Conservation (phyloP, 2,888 invertebrate genomes). For the Drosophila trichaetosa region DNA sequence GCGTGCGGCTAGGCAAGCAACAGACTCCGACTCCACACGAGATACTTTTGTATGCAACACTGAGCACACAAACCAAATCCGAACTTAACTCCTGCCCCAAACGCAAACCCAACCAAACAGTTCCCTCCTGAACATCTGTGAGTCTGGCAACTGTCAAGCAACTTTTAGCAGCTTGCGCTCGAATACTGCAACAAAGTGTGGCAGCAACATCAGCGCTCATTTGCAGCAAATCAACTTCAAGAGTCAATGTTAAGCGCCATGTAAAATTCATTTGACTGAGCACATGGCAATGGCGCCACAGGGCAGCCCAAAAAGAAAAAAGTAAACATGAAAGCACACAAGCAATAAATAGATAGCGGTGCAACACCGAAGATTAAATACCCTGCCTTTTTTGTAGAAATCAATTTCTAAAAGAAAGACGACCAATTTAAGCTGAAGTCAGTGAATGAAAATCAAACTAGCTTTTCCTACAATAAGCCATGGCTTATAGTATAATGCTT, state of each 20-base stretch:
- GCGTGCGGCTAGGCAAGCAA: conserved; percentile 64
- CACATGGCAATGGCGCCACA: conserved; percentile 43
- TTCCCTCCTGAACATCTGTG: conserved; percentile 19
- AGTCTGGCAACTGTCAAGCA: conserved; percentile 44
- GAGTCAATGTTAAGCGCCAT: conserved; percentile 65
- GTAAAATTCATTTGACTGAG: conserved; percentile 73
- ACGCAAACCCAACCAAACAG: not conserved
- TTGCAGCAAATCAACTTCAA: conserved; percentile 73
- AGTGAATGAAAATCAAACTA: not conserved
- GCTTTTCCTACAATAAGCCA: not conserved
- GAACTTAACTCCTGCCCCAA: conserved; percentile 23
- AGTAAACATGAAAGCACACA: conserved; percentile 2
- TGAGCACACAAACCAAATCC: conserved; percentile 61
- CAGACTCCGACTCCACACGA: conserved; percentile 54
- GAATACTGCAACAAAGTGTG: conserved; percentile 29
- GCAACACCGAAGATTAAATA: not conserved
- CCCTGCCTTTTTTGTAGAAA: not conserved
- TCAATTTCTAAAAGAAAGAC: not conserved
- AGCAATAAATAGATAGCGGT: not conserved
- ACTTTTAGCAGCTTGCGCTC: conserved; percentile 35
- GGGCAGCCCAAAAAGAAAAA: conserved; percentile 10
- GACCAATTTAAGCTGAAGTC: not conserved
- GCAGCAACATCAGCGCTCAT: conserved; percentile 63
- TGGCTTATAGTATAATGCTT: not conserved
- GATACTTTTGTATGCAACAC: conserved; percentile 76